Percentiles rank a stretch among this genome's conserved stretches.
Evolutionary conservation across 2,888 invertebrate species (phyloP).

Genomic region (Oligia fasciuncula): DNA sequence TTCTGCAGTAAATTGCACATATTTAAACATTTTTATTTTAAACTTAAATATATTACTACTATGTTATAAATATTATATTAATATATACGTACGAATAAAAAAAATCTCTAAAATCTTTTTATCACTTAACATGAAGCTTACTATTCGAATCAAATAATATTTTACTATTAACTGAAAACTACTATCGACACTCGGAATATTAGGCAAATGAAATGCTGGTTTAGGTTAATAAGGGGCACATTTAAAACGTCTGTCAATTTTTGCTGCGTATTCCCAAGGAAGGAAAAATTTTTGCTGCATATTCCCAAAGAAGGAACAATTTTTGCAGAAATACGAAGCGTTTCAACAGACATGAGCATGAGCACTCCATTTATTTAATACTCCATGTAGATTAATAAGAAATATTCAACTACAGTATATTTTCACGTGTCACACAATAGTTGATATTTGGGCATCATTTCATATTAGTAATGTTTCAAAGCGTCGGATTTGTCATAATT

Average conservation of each 20-base stretch:
- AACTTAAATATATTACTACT: slow-evolving; percentile 36
- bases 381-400: slow-evolving; percentile 10
- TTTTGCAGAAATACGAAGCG: neutral
- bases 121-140: slow-evolving; percentile 24
- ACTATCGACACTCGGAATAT: neutral
- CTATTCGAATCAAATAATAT: slow-evolving; percentile 22
- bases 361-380: slow-evolving; percentile 36
- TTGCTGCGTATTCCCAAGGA: neutral
- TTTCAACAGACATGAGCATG: neutral
- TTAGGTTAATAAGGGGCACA: neutral
- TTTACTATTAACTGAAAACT: slow-evolving; percentile 22
- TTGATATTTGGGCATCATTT: slow-evolving; percentile 17
- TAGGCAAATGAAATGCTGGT: slow-evolving; percentile 9
- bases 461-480: slow-evolving; percentile 2
- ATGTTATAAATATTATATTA: slow-evolving; percentile 26
- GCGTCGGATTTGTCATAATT: neutral
- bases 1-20: slow-evolving; percentile 55
- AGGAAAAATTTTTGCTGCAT: neutral
- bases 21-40: slow-evolving; percentile 35
- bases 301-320: neutral
- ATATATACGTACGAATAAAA: slow-evolving; percentile 30
- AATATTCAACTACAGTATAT: slow-evolving; percentile 8
- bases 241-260: neutral
- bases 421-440: slow-evolving; percentile 13
- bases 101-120: slow-evolving; percentile 35